Evolutionary conservation across 2,113 vertebrate genomes (phyloP).

Genomic region (Corydoras maculifer): DNA sequence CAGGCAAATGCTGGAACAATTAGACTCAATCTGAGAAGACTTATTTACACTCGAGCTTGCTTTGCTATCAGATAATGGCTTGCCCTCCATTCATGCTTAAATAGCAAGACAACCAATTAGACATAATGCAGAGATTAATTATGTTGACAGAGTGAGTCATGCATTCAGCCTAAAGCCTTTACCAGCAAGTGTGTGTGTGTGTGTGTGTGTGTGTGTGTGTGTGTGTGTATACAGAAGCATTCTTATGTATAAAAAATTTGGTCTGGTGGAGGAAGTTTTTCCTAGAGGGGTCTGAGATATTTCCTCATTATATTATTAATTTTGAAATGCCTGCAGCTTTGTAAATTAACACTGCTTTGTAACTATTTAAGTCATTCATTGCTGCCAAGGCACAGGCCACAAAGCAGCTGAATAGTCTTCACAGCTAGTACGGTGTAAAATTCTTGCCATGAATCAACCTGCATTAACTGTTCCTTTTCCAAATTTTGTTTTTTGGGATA

Average conservation of each 20-base stretch:
- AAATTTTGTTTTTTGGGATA: too few species aligned
- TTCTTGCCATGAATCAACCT: too few species aligned
- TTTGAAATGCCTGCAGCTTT: neutral
- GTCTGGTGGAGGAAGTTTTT: neutral
- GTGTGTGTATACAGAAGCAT: too few species aligned
- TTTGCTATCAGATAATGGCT: slow-evolving; percentile 27
- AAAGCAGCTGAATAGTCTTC: neutral
- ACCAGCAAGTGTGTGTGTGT: slow-evolving; percentile 7
- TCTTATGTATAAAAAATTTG: neutral
- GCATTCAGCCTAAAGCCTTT: slow-evolving; percentile 32
- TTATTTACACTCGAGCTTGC: slow-evolving; percentile 13
- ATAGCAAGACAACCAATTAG: slow-evolving; percentile 28
- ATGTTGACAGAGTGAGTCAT: slow-evolving; percentile 30
- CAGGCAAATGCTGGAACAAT: slow-evolving; percentile 29
- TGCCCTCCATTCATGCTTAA: slow-evolving; percentile 32
- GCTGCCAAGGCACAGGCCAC: neutral
- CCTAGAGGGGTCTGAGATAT: slow-evolving; percentile 5
- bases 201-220: slow-evolving; percentile 11
- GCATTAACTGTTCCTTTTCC: too few species aligned
- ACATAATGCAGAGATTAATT: slow-evolving; percentile 35
- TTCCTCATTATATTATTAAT: slow-evolving; percentile 8
- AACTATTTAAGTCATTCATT: neutral
- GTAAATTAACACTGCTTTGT: slow-evolving; percentile 5
- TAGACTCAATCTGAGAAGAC: slow-evolving; percentile 10
- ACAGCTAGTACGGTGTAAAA: neutral